phyloP scores from a whole-genome alignment of 2,113 vertebrate species.

The Gallinago media region DNA sequence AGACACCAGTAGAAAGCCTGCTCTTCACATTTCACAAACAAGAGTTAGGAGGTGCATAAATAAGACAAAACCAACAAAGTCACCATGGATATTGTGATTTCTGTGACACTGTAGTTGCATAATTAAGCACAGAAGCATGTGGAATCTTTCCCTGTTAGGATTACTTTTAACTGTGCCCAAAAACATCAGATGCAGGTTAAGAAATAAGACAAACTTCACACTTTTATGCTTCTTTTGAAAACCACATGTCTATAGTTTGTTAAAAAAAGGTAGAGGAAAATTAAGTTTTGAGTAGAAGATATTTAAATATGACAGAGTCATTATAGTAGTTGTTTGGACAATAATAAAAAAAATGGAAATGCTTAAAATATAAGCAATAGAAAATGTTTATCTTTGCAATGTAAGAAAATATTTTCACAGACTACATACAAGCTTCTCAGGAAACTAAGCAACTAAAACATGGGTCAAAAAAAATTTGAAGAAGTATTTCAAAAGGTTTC shows the following conservation, averaged over 20 bases:
- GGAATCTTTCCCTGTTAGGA: background rate
- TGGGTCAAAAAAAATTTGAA: background rate
- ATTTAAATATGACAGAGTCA: background rate
- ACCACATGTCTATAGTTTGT: background rate
- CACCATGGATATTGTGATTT: background rate
- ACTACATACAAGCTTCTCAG: background rate
- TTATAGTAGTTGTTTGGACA: background rate
- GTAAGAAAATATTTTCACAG: background rate
- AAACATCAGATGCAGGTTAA: background rate
- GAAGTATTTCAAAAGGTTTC: background rate
- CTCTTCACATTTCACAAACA: background rate
- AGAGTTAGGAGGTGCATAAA: background rate
- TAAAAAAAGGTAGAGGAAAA: background rate
- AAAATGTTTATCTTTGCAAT: background rate
- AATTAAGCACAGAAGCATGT: background rate
- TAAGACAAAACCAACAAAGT: background rate
- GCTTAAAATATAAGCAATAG: background rate
- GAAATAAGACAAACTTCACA: background rate
- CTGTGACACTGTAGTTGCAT: background rate
- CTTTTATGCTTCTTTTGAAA: background rate
- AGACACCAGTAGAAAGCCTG: rapidly evolving
- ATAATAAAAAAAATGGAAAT: background rate
- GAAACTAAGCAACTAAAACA: background rate
- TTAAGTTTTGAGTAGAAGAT: background rate
- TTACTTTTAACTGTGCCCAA: background rate